Conservation (phyloP, 2,113 vertebrate genomes). For the Petaurus breviceps region DNA sequence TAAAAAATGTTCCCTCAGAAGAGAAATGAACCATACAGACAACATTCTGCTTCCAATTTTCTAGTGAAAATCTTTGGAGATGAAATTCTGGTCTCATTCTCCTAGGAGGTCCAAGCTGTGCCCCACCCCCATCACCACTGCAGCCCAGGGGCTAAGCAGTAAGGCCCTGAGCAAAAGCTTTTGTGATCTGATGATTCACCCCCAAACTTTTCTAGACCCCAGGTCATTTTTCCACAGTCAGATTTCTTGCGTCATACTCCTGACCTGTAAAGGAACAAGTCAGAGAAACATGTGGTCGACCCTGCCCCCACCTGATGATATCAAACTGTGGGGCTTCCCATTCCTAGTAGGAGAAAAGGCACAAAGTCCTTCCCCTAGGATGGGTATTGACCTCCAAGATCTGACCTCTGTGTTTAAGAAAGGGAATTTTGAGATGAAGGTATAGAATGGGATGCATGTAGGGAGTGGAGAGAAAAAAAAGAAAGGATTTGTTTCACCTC, state of each 20-base stretch:
- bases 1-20: background rate
- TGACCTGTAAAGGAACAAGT: background rate
- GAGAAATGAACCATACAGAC: constrained; percentile 60
- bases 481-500: background rate
- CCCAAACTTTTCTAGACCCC: constrained; percentile 46
- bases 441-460: background rate
- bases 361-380: background rate
- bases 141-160: background rate
- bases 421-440: background rate
- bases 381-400: background rate
- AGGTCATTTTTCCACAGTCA: constrained; percentile 63
- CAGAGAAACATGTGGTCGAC: background rate
- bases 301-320: background rate
- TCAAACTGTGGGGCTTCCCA: background rate
- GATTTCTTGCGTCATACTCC: background rate
- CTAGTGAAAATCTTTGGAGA: constrained; percentile 33
- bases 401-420: background rate
- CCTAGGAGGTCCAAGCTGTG: background rate
- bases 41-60: constrained; percentile 26
- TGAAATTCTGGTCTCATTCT: constrained; percentile 47
- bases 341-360: background rate
- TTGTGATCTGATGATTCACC: background rate
- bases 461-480: background rate
- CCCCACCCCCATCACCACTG: constrained; percentile 17
- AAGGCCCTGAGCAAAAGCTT: constrained; percentile 38